Evolutionary conservation across 1,140 invertebrate genomes (phyloP), one percentile per base, ranked within the genome.

Genomic region (Hermetia illucens): DNA sequence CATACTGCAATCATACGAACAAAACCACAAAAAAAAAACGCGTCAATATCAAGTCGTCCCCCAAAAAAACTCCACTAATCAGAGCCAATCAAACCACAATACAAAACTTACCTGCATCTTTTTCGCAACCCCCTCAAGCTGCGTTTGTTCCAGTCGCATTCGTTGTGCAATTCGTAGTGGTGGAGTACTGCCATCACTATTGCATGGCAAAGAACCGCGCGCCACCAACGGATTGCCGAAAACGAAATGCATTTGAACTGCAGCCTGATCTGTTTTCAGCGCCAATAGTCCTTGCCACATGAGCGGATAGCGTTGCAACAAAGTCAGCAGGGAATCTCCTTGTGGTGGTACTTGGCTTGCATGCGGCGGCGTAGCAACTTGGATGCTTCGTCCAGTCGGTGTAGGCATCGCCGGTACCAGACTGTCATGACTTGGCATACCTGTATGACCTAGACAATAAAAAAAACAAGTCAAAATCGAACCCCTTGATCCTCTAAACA

Each of bases 241-340:
- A 20, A 98, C 87, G 63, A 91, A 93, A 62, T 96, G 91, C 91
- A 98, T 96, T 65, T 97, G 91, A 8, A 97, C 93, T 16, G 85
- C 85, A 3, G 91, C 90, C 49, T 85, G 85, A 61, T 97, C 92
- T 61, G 91, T 96, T 62, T 98, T 98, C 21, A 98, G 65, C 0
- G 87, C 90, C 44, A 98, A 60, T 22, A 91, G 61, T 2, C 93
- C 93, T 68, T 94, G 88, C 93, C 93, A 98, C 78, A 95, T 87
- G 19, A 95, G 80, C 1, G 88, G 87, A 63, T 93, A 92, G 20
- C 82, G 75, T 72, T 87, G 70, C 2, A 90, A 62, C 15, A 88
- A 57, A 64, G 77, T 83, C 32, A 81, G 70, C 33, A 88, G 64
- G 16, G 79, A 81, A 57, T 88, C 83, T 8, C 76, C 79, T 51